Evolutionary conservation across 2,797 vertebrate species (phyloP), one percentile per base, ranked within the genome.

Genomic region (Ptychobarbus kaznakovi): DNA sequence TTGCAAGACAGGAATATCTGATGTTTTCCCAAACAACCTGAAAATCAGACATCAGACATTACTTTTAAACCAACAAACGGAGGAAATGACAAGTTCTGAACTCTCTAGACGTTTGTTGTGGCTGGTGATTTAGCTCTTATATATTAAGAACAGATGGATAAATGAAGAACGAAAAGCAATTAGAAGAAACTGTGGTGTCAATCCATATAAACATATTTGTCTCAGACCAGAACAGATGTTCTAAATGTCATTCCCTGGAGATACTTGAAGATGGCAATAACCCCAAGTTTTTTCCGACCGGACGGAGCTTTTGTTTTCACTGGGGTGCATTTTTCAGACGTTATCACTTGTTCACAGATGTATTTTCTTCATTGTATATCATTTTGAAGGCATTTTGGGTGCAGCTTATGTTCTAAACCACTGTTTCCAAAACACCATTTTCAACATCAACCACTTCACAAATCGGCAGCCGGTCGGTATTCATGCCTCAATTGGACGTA

Each of bases 251-350:
- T 91, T 88, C 89, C 94, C 94, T 95, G 94, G 94, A 94, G 92
- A 91, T 95, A 95, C 94, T 95, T 95, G 95, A 95, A 94, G 86
- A 89, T 75, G 70, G 56, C 91, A 82, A 40, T 68, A 87, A 90
- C 70, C 85, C 81, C n/a, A n/a, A 75, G 85, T 15, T 18, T 78
- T 76, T 77, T 69, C 32, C 44, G 65, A 69, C 80, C 28, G 83
- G 58, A 46, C 13, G 20, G 28, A n/a, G 81, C 35, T 74, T 84
- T 82, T 80, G 44, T 76, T 81, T 51, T 84, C 77, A 46, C 66
- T 56, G 66, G 25, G 80, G 22, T 74, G 58, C 1, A n/a, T 85
- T 80, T 80, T 40, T 63, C 22, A 73, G 49, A 20, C 72, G 6
- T 16, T 72, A 68, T 80, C 42, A 35, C 18, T 42, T 56, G n/a